A percentile compares a stretch with the other conserved stretches of the same genome.
Evolutionary conservation across 2,888 invertebrate species (phyloP).

Genomic region (Uropetala carovei): DNA sequence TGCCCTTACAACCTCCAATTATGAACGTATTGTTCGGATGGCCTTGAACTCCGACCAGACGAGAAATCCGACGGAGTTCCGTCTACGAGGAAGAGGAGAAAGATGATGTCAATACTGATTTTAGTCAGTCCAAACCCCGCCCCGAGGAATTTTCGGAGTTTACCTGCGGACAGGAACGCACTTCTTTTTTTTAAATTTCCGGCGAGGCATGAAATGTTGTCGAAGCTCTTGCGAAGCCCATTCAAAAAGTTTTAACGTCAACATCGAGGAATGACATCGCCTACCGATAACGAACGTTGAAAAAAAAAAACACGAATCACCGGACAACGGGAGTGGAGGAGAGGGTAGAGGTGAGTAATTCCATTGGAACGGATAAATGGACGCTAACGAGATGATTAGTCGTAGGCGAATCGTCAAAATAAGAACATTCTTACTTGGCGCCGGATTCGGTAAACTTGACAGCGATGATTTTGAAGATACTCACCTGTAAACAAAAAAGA

Average conservation of each 20-base stretch:
- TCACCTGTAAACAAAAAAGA: constrained; percentile 51
- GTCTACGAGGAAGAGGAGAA: neutral
- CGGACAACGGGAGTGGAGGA: no score
- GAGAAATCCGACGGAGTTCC: neutral
- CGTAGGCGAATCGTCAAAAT: neutral
- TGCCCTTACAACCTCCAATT: constrained; percentile 15
- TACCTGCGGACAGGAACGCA: neutral
- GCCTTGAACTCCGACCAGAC: neutral
- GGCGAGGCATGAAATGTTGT: no score
- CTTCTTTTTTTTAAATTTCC: no score
- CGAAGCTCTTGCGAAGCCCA: no score
- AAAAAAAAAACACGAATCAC: no score
- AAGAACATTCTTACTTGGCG: constrained; percentile 23
- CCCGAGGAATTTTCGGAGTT: neutral
- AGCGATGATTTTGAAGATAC: neutral
- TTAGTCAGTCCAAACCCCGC: neutral
- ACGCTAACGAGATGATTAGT: no score
- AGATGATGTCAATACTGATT: constrained; percentile 51
- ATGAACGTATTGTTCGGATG: constrained; percentile 11
- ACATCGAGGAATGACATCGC: no score
- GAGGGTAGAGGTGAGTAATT: no score
- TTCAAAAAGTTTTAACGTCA: no score
- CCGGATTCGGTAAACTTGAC: neutral
- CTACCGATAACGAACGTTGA: no score
- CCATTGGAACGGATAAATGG: no score